phyloP scores from a whole-genome alignment of 2,113 vertebrate genomes.

The Antigone vipio region DNA sequence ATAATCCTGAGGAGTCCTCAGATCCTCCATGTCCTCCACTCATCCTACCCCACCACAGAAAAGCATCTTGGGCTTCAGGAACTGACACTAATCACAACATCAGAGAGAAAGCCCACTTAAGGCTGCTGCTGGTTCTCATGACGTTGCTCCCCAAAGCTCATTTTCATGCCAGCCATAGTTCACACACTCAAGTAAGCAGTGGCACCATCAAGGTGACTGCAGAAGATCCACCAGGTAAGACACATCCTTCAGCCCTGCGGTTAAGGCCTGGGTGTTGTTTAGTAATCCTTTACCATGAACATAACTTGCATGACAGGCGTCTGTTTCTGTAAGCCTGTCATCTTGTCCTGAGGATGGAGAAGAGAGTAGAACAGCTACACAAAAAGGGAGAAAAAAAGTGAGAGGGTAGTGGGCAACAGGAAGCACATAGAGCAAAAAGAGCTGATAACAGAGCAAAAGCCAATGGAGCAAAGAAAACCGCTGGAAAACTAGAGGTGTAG shows the following conservation, averaged over 20 bases:
- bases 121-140: neutral
- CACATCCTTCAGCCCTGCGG: neutral
- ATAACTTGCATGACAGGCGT: accelerated
- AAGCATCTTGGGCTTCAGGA: neutral
- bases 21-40: neutral
- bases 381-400: neutral
- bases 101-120: neutral
- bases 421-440: neutral
- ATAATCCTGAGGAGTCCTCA: neutral
- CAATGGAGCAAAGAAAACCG: neutral
- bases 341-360: neutral
- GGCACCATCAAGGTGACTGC: neutral
- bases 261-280: neutral
- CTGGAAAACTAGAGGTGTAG: neutral
- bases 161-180: neutral
- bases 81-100: neutral
- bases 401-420: neutral
- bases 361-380: neutral
- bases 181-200: neutral
- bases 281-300: neutral
- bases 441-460: neutral
- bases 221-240: neutral
- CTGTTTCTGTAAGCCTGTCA: neutral
- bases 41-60: neutral
- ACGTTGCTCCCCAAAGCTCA: neutral